Base-by-base conservation (phyloP, 2,113 vertebrate species). In the Fulmarus glacialis region DNA sequence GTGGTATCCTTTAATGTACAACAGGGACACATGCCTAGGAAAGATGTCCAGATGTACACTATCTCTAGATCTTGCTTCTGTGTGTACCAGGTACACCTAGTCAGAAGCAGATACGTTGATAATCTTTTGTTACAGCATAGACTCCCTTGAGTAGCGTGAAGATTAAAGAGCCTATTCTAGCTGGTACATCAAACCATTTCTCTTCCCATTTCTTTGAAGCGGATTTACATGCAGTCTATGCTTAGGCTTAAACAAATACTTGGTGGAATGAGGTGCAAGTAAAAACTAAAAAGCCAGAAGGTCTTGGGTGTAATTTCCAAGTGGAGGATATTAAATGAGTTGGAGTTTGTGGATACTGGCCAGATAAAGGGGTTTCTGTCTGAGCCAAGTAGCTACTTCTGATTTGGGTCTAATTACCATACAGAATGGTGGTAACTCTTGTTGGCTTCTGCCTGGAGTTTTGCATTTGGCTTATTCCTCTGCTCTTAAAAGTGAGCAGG, bases 151-250 rank as follows among this genome's bases (percentile, higher is more conserved):
- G n/a, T 94, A 82, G 60, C 36, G 9, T 60, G 81, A 87, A 91
- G 89, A 95, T 97, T 79, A 97, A 97, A 97, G 89, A 91, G 38
- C 27, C 34, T 93, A 22, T 34, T 93, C 43, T 72, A 89, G 66
- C 56, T 94, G 48, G 38, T 87, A 60, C 43, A 89, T 90, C 73
- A 96, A 96, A 91, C 94, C 40, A 56, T 90, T 97, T 95, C 80
- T 83, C 59, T 94, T 96, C 56, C 58, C 20, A 30, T 62, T 90
- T 93, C 90, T 97, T 97, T 97, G 93, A 97, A 96, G 82, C 45
- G 1, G 82, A 88, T 91, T 95, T 95, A 92, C 84, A 77, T 90
- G 71, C 63, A 86, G 84, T 83, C 71, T 93, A 32, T 23, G 21
- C 30, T 91, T 94, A 45, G 36, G 67, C 82, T 93, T 94, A 93